Percentiles rank a stretch among this genome's conserved stretches.
phyloP scores from a whole-genome alignment of 1,140 invertebrate species.

The Cataglyphis hispanica region DNA sequence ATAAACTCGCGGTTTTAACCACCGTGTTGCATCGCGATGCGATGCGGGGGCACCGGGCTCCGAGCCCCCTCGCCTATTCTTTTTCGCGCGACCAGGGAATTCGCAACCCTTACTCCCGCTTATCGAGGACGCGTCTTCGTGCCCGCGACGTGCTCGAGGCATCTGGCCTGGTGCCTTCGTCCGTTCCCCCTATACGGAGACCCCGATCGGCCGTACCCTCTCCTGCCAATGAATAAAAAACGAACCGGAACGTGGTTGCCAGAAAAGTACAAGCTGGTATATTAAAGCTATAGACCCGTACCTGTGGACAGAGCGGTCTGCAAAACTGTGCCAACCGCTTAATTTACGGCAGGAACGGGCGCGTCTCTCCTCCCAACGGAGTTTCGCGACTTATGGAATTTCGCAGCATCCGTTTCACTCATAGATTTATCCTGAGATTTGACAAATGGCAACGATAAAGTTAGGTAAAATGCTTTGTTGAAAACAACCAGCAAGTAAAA shows the following conservation, averaged over 20 bases:
- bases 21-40: slow-evolving; percentile 31
- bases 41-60: slow-evolving; percentile 35
- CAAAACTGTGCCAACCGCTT: slow-evolving; percentile 56
- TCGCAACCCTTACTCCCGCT: slow-evolving; percentile 55
- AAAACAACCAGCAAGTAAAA: not conserved
- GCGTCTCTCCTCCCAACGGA: slow-evolving; percentile 14
- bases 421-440: not conserved
- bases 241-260: slow-evolving; percentile 10
- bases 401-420: not conserved
- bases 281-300: slow-evolving; percentile 21
- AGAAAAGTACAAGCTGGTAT: slow-evolving; percentile 40
- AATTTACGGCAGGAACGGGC: slow-evolving; percentile 32
- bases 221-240: slow-evolving; percentile 38
- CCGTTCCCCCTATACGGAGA: not conserved
- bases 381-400: slow-evolving; percentile 30
- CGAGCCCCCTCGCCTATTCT: not conserved
- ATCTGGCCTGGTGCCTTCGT: not conserved
- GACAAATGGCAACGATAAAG: not conserved
- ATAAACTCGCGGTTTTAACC: slow-evolving; percentile 78
- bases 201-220: not conserved
- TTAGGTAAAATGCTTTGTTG: not conserved
- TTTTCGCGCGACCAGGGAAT: slow-evolving; percentile 13
- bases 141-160: slow-evolving; percentile 9
- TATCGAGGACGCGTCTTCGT: not conserved
- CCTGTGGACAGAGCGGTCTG: not conserved